Conservation (phyloP, 2,797 vertebrate species). For the Phylloscopus collybita region DNA sequence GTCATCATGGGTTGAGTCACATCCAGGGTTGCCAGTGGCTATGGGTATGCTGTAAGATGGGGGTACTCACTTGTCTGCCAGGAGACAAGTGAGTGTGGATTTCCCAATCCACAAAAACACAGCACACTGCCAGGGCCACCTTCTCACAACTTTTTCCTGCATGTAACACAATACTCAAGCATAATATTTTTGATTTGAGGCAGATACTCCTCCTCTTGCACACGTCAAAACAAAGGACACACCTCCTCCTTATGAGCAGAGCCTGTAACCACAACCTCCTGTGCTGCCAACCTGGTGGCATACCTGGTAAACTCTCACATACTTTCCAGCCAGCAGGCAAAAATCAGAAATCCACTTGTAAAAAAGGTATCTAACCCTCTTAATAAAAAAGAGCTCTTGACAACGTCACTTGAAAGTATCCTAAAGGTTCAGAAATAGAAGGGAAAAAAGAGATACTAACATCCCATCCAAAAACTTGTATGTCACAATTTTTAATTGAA, state of each 20-base stretch:
- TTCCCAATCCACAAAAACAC: neutral
- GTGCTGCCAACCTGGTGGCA: neutral
- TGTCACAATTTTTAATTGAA: slow-evolving; percentile 11
- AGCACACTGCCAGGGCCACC: neutral
- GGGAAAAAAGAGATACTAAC: neutral
- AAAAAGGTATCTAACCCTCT: neutral
- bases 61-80: neutral
- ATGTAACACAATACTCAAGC: neutral
- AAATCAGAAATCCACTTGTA: neutral
- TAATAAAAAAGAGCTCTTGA: neutral
- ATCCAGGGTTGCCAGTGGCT: neutral
- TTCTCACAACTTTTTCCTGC: neutral
- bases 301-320: neutral
- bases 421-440: neutral
- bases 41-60: neutral
- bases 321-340: neutral
- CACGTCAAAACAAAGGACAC: neutral
- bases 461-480: neutral
- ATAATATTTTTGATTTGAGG: neutral
- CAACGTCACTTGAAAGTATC: neutral
- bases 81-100: no score
- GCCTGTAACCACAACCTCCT: neutral
- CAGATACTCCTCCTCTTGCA: neutral
- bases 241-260: neutral
- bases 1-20: neutral